phyloP scores from a whole-genome alignment of 2,797 vertebrate genomes.

The Dermochelys coriacea region DNA sequence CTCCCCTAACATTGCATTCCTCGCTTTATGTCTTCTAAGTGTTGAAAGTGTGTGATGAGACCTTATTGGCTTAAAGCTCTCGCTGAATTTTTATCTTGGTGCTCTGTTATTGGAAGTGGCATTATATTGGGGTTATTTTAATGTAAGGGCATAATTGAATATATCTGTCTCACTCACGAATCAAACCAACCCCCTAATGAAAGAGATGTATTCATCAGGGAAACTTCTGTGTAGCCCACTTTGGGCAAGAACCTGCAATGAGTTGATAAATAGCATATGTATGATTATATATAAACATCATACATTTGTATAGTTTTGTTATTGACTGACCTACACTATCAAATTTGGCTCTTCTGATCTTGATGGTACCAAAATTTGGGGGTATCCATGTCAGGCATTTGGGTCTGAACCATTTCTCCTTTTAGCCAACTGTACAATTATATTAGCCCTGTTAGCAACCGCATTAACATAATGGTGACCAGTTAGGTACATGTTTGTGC shows the following conservation, averaged over 20 bases:
- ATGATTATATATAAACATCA: neutral
- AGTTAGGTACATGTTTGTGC: neutral
- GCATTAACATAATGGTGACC: neutral
- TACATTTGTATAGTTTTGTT: no score
- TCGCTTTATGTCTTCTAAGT: no score
- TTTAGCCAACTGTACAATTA: neutral
- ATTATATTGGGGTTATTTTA: neutral
- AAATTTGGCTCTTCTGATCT: neutral
- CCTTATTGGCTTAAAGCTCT: neutral
- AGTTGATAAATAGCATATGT: neutral
- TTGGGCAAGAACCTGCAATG: neutral
- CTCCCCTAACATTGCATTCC: no score
- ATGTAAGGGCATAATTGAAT: neutral
- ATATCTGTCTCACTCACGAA: neutral
- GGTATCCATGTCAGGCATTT: neutral
- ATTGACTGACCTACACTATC: neutral
- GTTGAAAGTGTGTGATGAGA: neutral
- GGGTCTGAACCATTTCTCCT: neutral
- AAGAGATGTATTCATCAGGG: neutral
- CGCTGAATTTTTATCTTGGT: neutral
- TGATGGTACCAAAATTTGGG: neutral
- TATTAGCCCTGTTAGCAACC: neutral
- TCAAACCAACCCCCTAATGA: neutral
- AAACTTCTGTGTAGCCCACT: neutral
- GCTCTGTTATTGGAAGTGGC: neutral